Conservation (phyloP, 2,888 invertebrate species). For the Hydrotaea cyrtoneurina region DNA sequence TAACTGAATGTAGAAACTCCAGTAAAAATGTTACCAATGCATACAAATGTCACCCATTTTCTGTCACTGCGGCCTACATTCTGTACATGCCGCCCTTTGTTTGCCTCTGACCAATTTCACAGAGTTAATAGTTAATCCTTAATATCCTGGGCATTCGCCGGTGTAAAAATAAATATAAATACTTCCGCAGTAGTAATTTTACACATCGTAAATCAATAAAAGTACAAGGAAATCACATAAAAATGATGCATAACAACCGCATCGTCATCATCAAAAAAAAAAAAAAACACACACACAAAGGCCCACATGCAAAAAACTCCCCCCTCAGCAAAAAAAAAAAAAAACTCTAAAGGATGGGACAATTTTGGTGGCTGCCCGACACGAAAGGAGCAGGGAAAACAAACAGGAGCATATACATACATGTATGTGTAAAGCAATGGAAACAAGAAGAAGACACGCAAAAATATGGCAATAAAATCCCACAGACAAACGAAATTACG, state of each 20-base stretch:
- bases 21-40: too few species aligned
- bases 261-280: conserved; percentile 31
- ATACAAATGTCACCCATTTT: neutral
- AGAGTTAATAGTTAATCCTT: conserved; percentile 48
- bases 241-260: conserved; percentile 63
- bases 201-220: conserved; percentile 66
- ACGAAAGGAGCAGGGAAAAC: conserved; percentile 73
- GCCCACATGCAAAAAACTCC: conserved; percentile 33
- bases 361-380: neutral
- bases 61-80: neutral
- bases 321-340: conserved; percentile 32
- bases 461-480: conserved; percentile 79
- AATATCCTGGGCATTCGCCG: conserved; percentile 54
- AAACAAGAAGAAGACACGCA: conserved; percentile 23
- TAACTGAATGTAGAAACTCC: too few species aligned
- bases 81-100: neutral
- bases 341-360: too few species aligned
- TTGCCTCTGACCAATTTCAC: neutral
- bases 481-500: conserved; percentile 81
- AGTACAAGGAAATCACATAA: conserved; percentile 55
- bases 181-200: conserved; percentile 64
- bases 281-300: neutral
- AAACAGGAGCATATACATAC: conserved; percentile 15
- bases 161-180: conserved; percentile 41
- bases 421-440: neutral